A percentile compares a stretch with the other conserved stretches of the same genome.
Conservation (phyloP, 1,140 invertebrate genomes). For the Cataglyphis hispanica region DNA sequence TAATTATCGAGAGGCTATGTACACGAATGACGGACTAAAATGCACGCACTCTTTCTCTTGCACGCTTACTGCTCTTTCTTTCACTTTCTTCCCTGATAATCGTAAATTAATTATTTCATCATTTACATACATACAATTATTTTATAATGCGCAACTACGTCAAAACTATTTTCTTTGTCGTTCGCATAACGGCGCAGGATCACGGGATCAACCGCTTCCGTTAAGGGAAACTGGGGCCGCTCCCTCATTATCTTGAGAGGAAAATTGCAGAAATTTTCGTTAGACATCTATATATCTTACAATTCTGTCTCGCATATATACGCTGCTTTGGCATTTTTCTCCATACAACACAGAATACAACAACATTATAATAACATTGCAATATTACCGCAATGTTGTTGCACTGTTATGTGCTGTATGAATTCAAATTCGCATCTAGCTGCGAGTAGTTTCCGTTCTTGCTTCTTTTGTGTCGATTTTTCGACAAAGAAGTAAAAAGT, state of each 20-base stretch:
- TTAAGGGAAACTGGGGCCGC: not conserved
- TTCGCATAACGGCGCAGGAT: not conserved
- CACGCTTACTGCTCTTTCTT: conserved; percentile 17
- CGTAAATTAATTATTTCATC: conserved; percentile 51
- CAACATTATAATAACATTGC: too few relatives aligned
- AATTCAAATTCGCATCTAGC: conserved; percentile 2
- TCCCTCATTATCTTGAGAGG: not conserved
- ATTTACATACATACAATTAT: conserved; percentile 71
- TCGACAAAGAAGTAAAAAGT: not conserved
- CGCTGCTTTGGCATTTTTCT: conserved; percentile 67
- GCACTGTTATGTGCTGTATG: too few relatives aligned
- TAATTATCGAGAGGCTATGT: conserved; percentile 80
- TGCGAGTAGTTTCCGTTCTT: conserved; percentile 4
- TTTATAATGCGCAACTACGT: conserved; percentile 49
- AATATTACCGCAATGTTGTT: too few relatives aligned
- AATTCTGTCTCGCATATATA: conserved; percentile 45
- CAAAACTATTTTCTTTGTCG: conserved; percentile 36
- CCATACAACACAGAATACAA: too few relatives aligned
- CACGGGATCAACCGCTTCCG: not conserved
- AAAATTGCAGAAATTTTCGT: conserved; percentile 43
- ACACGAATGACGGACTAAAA: conserved; percentile 79
- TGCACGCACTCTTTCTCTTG: conserved; percentile 44
- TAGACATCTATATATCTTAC: conserved; percentile 45
- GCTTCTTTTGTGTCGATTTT: not conserved
- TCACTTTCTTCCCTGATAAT: conserved; percentile 11